Base-by-base conservation (phyloP, 2,113 vertebrate genomes). In the Cyprinodon brontotheroides region DNA sequence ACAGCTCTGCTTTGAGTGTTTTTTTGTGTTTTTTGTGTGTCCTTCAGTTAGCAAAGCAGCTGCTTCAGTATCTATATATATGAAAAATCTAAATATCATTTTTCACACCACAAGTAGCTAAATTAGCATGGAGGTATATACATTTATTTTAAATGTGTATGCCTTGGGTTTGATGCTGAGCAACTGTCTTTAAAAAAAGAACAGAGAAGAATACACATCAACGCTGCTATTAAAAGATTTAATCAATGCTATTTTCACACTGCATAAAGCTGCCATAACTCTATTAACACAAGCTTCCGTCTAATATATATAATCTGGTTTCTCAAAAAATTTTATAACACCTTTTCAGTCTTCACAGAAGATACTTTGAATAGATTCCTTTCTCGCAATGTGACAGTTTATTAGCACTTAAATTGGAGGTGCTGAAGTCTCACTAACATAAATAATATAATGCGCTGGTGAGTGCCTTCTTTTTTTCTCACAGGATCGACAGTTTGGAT, bases 81-180 rank as follows among this genome's bases (percentile, higher is more conserved):
- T 36, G 37, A 10, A 41, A 37, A 22, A 41, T 73, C 13, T 63
- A 65, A 50, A 13, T 38, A 22, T 39, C 10, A n/a, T 0, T 57
- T 74, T 22, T 76, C 9, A 13, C 20, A 69, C 70, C 70, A 41
- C 7, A 60, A 11, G 41, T 68, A 79, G 15, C 37, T 37, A 67
- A 13, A 72, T 66, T 36, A 77, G 0, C 5, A 41, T 48, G 29
- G 22, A 39, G 70, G 65, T 73, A 38, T 65, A 73, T 73, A 75
- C 12, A 53, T 77, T 77, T 45, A 57, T 38, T 38, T 68, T 12
- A 39, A 57, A 22, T 11, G 37, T 65, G 50, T 57, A 50, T 11
- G 65, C 47, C 41, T 39, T 11, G 13, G 38, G n/a, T 61, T 68
- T 77, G 14, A 4, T 14, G n/a, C 45, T 63, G 43, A 48, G 38